Conservation (phyloP, 2,113 vertebrate species). For the Grallaria varia region DNA sequence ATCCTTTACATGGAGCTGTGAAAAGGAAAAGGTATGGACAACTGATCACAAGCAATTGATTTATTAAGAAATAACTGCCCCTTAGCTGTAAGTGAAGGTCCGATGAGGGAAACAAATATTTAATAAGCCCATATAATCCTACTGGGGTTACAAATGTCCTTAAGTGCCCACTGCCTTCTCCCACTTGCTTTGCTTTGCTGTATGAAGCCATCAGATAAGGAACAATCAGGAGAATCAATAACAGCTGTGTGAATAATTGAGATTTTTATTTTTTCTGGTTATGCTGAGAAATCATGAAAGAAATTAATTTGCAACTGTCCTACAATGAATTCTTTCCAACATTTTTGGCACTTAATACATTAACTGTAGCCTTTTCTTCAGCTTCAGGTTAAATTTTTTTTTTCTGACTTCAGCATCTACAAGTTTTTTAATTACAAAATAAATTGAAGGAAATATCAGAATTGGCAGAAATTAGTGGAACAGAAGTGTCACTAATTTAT, state of each 20-base stretch:
- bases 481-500: background rate
- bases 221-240: background rate
- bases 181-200: background rate
- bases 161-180: background rate
- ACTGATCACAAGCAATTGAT: constrained; percentile 37
- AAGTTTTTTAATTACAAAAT: constrained; percentile 2
- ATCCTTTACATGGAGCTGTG: constrained; percentile 37
- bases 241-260: background rate
- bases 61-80: constrained; percentile 38
- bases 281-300: background rate
- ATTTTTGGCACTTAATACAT: background rate
- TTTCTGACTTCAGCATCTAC: background rate
- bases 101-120: constrained; percentile 7
- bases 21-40: constrained; percentile 22
- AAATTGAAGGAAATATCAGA: background rate
- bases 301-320: background rate
- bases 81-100: background rate
- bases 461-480: background rate
- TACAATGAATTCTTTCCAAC: background rate
- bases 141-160: background rate
- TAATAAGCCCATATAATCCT: background rate
- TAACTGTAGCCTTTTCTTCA: background rate
- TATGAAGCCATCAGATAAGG: background rate
- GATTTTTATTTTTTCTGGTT: background rate
- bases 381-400: background rate